Base-by-base conservation (phyloP, 2,888 invertebrate species). In the Acanthosoma haemorrhoidale region DNA sequence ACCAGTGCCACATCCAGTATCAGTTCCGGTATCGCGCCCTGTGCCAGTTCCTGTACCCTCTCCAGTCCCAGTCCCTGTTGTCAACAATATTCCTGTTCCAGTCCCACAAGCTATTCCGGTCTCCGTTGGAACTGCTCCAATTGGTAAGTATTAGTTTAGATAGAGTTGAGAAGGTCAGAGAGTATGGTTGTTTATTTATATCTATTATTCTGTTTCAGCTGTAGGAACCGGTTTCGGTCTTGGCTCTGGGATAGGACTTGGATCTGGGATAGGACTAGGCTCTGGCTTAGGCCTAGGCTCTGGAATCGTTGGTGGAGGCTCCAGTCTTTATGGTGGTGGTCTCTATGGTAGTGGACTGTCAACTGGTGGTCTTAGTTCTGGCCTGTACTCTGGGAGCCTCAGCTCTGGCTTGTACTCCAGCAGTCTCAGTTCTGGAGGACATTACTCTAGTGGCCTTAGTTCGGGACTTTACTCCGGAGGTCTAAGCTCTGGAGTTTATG, bases 1-100 rank as follows among this genome's bases (percentile, higher is more conserved):
- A 43, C 82, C 84, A 3, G 81, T 82, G 39, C 83, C 82, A 2
- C 84, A 85, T 2, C 81, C 84, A 2, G 84, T 83, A 72, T 83
- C 83, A 0, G 83, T 75, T 8, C 73, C 73, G 15, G 72, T 74
- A 15, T 83, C 83, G 15, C 82, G 83, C 70, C 76, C 75, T 73
- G 73, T 13, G 70, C 74, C 74, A 4, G 70, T 74, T 25, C 70
- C 73, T 70, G 84, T 85, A 1, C 83, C 83, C n/a, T 74, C 76
- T 1, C 73, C 76, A 16, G 73, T 72, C 3, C 71, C 73, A 16
- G 73, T 70, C n/a, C 71, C 74, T 8, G 70, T 85, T 1, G 83
- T 83, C 2, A 82, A 75, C 68, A 75, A 75, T n/a, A 74, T 73
- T 39, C 71, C 75, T 3, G 72, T 74, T n/a, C 71, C 75, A 3